Evolutionary conservation across 2,888 invertebrate species (phyloP).

Genomic region (Blastobasis adustella): DNA sequence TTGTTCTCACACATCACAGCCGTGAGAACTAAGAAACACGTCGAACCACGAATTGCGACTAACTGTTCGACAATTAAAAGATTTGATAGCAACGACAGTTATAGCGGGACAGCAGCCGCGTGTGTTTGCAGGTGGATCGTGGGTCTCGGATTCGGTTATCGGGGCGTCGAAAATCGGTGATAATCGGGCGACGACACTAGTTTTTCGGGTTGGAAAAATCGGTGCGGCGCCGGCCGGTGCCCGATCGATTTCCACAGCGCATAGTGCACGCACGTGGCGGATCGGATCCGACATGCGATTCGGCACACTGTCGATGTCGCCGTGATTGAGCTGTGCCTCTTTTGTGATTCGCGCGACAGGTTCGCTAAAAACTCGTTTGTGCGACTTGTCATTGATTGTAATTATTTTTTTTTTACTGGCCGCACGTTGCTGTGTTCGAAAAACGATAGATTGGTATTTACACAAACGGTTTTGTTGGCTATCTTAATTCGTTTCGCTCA

Average conservation of each 20-base stretch:
- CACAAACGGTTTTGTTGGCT: too few species aligned
- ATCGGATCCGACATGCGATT: conserved; percentile 34
- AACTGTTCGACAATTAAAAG: conserved; percentile 64
- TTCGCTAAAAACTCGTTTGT: conserved; percentile 27
- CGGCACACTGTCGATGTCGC: conserved; percentile 39
- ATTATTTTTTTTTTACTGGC: conserved; percentile 9
- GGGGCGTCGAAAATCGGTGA: conserved; percentile 48
- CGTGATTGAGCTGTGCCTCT: conserved; percentile 33
- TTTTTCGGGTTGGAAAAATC: conserved; percentile 49
- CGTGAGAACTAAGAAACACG: conserved; percentile 63
- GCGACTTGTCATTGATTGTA: conserved; percentile 18
- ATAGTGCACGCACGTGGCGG: conserved; percentile 68
- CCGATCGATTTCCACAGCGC: conserved; percentile 68
- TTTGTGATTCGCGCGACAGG: conserved; percentile 23
- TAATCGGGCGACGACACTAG: conserved; percentile 60
- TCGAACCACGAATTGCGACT: conserved; percentile 45
- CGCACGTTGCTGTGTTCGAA: too few species aligned
- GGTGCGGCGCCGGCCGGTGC: conserved; percentile 25
- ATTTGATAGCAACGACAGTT: conserved; percentile 55
- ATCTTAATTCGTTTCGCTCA: too few species aligned
- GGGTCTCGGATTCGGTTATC: conserved; percentile 43
- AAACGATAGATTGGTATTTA: too few species aligned
- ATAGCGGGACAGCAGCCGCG: conserved; percentile 30
- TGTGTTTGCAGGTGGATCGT: conserved; percentile 60
- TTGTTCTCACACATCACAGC: conserved; percentile 56